Percentiles rank a stretch among this genome's conserved stretches.
These are phyloP conservation scores for Montipora efflorescens DNA, from an alignment of 64 coral and sea anemone genomes.

Conservation along the genomic window DNA sequence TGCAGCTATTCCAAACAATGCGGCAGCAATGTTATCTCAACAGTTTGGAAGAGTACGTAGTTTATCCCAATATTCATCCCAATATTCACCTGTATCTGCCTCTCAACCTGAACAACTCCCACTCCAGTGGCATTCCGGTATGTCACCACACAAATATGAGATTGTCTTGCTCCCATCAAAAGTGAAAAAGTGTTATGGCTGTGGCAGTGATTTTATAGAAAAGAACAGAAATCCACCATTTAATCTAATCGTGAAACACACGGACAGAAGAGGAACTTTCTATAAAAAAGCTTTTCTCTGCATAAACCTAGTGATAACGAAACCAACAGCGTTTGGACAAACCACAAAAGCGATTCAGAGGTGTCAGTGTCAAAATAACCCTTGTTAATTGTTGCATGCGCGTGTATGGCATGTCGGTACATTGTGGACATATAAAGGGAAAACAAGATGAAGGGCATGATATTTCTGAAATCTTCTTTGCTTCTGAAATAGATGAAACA, in stretches of 20 bases:
- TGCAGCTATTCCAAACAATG: too few species aligned
- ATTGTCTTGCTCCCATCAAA: neutral
- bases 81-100: too few species aligned
- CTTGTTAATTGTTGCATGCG: neutral
- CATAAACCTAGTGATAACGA: neutral
- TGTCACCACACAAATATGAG: slow-evolving; percentile 29
- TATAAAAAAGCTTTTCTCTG: neutral
- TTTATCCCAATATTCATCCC: too few species aligned
- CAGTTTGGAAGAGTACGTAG: too few species aligned
- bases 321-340: neutral
- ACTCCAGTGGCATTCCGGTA: slow-evolving; percentile 37
- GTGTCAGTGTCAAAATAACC: neutral
- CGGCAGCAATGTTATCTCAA: too few species aligned
- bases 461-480: slow-evolving; percentile 13
- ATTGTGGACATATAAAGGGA: neutral
- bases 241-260: too few species aligned
- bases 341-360: neutral
- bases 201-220: slow-evolving; percentile 7
- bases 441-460: neutral
- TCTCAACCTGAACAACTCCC: neutral
- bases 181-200: slow-evolving; percentile 34
- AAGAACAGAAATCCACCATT: neutral
- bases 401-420: slow-evolving; percentile 4
- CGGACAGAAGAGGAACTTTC: neutral
- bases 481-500: slow-evolving; percentile 2